These are phyloP conservation scores for Drosophila bifasciata DNA, from an alignment of 1,140 invertebrate species.

Conservation along the genomic window DNA sequence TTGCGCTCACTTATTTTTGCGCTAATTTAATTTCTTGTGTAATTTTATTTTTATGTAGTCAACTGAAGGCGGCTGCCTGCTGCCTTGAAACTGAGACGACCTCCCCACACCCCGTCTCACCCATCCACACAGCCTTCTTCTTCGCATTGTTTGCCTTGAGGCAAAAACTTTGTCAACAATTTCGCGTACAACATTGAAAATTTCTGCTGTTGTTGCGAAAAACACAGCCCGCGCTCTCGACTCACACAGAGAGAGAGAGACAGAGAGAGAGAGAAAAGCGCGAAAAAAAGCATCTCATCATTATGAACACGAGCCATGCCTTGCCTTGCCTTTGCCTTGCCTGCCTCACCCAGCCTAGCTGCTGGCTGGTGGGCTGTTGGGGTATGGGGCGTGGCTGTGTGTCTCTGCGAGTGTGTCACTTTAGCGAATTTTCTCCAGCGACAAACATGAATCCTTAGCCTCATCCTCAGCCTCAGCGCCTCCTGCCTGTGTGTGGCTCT, in stretches of 20 bases:
- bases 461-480: not conserved
- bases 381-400: slow-evolving; percentile 50
- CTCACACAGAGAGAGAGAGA: not conserved
- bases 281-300: slow-evolving; percentile 46
- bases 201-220: slow-evolving; percentile 72
- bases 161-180: slow-evolving; percentile 81
- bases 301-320: slow-evolving; percentile 56
- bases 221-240: slow-evolving; percentile 34
- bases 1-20: slow-evolving; percentile 76
- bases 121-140: not conserved
- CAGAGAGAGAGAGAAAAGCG: not conserved
- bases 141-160: slow-evolving; percentile 73
- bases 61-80: slow-evolving; percentile 51
- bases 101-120: not conserved
- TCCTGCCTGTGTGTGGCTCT: slow-evolving; percentile 12
- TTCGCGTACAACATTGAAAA: slow-evolving; percentile 78
- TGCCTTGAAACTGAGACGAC: slow-evolving; percentile 75
- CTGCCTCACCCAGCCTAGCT: not conserved
- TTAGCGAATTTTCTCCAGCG: slow-evolving; percentile 61
- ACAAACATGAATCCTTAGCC: slow-evolving; percentile 16
- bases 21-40: slow-evolving; percentile 82
- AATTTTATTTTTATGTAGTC: slow-evolving; percentile 81
- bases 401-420: slow-evolving; percentile 50
- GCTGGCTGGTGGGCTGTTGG: not conserved
- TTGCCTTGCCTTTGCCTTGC: not conserved